phyloP scores from a whole-genome alignment of 2,888 invertebrate species.

The Pteria penguin region DNA sequence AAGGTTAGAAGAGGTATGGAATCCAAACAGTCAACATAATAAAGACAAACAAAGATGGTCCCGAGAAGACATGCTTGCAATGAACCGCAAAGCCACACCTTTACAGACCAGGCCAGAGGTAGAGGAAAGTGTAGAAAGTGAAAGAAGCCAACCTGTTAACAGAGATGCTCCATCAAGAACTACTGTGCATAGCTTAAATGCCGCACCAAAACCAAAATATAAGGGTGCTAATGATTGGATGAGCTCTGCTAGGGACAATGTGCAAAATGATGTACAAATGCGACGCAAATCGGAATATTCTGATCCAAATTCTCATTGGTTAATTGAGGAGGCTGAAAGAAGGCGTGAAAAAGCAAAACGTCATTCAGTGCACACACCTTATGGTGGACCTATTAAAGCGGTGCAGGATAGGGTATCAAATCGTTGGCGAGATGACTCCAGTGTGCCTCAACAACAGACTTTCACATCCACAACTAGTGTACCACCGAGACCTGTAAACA shows the following conservation, averaged over 20 bases:
- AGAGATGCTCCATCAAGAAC: constrained; percentile 61
- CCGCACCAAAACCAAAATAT: constrained; percentile 69
- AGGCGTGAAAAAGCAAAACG: constrained; percentile 82
- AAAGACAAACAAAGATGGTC: constrained; percentile 52
- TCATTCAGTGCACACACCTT: constrained; percentile 47
- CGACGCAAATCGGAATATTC: constrained; percentile 60
- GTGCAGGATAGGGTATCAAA: constrained; percentile 57
- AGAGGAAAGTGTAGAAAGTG: constrained; percentile 14
- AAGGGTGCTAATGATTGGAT: constrained; percentile 52
- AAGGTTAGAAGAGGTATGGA: constrained; percentile 44
- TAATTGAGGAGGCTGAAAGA: constrained; percentile 95
- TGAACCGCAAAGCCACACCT: constrained; percentile 71
- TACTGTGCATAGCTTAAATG: constrained; percentile 68
- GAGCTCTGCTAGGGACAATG: constrained; percentile 35
- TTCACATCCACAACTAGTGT: constrained; percentile 23
- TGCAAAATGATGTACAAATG: constrained; percentile 43
- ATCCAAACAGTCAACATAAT: constrained; percentile 24
- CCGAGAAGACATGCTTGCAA: constrained; percentile 68
- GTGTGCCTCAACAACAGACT: constrained; percentile 48
- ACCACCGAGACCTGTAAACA: constrained; percentile 11
- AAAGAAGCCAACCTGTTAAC: constrained; percentile 19
- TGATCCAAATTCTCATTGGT: constrained; percentile 86
- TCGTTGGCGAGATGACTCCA: constrained; percentile 59
- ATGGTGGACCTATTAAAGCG: constrained; percentile 63
- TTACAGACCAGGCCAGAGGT: constrained; percentile 54